phyloP scores from a whole-genome alignment of 1,140 invertebrate species.

The Vollenhovia emeryi region DNA sequence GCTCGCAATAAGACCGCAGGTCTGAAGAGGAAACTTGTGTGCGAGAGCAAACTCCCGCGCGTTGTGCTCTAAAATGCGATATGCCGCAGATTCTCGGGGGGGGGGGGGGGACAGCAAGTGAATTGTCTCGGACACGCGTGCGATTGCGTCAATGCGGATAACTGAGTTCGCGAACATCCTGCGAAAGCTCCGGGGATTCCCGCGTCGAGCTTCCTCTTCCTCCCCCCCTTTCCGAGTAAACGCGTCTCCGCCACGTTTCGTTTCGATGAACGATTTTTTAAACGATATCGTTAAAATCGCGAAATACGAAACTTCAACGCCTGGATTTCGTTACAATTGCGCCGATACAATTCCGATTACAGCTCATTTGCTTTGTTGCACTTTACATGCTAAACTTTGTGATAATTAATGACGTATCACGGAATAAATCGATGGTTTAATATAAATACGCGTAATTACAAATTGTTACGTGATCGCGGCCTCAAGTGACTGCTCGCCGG shows the following conservation, averaged over 20 bases:
- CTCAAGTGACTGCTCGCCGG: background rate
- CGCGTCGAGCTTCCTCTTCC: too few relatives aligned
- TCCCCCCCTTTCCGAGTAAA: background rate
- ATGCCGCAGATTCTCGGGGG: conserved; percentile 4
- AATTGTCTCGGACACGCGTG: background rate
- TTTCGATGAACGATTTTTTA: background rate
- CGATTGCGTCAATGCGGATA: background rate
- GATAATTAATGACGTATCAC: conserved; percentile 7
- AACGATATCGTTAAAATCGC: background rate
- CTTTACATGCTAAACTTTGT: background rate
- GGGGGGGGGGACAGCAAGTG: too few relatives aligned
- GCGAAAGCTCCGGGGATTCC: background rate
- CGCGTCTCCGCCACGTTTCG: background rate
- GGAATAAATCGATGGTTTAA: conserved; percentile 8
- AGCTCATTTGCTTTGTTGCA: background rate
- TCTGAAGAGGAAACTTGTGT: conserved; percentile 70
- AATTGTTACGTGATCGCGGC: conserved; percentile 21
- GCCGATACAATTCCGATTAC: background rate
- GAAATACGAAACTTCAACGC: background rate
- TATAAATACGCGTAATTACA: conserved; percentile 25
- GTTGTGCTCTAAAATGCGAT: conserved; percentile 50
- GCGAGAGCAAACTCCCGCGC: conserved; percentile 59
- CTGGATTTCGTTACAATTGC: too few relatives aligned
- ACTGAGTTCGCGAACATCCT: background rate
- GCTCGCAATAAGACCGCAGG: conserved; percentile 70